Conservation (phyloP, 1,140 invertebrate genomes). For the Heliconius congener region DNA sequence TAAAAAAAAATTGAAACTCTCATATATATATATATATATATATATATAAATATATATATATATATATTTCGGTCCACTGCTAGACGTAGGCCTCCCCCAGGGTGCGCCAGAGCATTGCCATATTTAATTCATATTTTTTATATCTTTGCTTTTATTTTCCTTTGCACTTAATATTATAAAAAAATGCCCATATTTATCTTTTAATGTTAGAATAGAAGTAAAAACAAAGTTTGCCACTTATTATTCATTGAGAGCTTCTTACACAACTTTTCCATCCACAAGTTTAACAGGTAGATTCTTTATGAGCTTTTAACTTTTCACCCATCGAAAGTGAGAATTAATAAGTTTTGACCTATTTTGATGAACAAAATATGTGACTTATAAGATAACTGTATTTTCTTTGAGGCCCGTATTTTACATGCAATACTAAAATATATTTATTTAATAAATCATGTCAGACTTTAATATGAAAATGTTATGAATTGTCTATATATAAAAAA, state of each 20-base stretch:
- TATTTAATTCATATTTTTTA: too few species aligned
- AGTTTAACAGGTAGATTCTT: slow-evolving; percentile 25
- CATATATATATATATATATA: too few species aligned
- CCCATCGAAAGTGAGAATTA: slow-evolving; percentile 18
- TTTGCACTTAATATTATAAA: background rate
- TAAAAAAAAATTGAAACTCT: too few species aligned
- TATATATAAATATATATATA: too few species aligned
- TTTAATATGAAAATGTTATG: too few species aligned
- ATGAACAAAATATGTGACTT: background rate
- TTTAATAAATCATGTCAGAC: too few species aligned
- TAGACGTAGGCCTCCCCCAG: too few species aligned
- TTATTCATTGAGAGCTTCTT: slow-evolving; percentile 41
- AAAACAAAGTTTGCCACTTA: slow-evolving; percentile 38
- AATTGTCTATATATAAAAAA: too few species aligned
- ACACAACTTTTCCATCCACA: slow-evolving; percentile 51
- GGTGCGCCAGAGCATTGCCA: too few species aligned
- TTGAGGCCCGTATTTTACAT: background rate
- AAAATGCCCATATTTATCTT: background rate
- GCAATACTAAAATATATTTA: background rate
- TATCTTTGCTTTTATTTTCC: too few species aligned
- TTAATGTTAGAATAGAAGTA: slow-evolving; percentile 25
- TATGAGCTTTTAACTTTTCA: slow-evolving; percentile 27
- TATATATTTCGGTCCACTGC: too few species aligned
- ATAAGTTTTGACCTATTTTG: slow-evolving; percentile 15
- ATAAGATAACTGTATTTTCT: background rate